Percentiles rank a stretch among this genome's conserved stretches.
phyloP scores from a whole-genome alignment of 64 coral and sea anemone genomes.

The Montipora cactus region DNA sequence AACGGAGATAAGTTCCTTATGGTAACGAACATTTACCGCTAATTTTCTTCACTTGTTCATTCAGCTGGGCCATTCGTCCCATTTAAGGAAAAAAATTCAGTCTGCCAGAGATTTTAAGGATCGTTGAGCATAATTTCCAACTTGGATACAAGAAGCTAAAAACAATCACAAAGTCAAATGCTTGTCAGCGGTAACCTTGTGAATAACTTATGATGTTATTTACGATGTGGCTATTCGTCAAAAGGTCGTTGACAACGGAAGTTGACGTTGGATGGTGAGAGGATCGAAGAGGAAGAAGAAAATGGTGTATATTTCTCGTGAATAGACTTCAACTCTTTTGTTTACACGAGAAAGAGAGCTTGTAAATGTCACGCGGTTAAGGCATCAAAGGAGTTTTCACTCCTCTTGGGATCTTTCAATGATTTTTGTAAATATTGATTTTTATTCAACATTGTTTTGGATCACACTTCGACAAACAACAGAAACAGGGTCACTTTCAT shows the following conservation, averaged over 20 bases:
- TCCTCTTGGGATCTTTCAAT: not conserved
- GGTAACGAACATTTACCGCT: not conserved
- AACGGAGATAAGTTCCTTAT: not conserved
- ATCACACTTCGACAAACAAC: not conserved
- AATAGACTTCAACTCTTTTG: too few relatives aligned
- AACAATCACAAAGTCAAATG: not conserved
- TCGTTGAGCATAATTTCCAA: not conserved
- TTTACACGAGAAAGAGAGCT: too few relatives aligned
- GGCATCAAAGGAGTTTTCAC: too few relatives aligned
- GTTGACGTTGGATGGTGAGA: not conserved
- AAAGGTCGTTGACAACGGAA: not conserved
- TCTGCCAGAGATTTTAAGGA: not conserved
- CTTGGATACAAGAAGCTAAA: not conserved
- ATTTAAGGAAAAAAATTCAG: not conserved
- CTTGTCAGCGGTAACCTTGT: slow-evolving; percentile 25
- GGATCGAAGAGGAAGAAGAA: too few relatives aligned
- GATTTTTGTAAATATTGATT: not conserved
- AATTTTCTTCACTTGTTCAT: not conserved
- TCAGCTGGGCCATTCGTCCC: not conserved
- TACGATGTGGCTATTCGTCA: not conserved
- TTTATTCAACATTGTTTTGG: not conserved
- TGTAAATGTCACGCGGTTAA: too few relatives aligned
- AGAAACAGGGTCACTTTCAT: too few relatives aligned
- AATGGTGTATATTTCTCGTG: too few relatives aligned
- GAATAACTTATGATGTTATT: not conserved